Conservation (phyloP, 2,888 invertebrate genomes). For the Rhogogaster chlorosoma region DNA sequence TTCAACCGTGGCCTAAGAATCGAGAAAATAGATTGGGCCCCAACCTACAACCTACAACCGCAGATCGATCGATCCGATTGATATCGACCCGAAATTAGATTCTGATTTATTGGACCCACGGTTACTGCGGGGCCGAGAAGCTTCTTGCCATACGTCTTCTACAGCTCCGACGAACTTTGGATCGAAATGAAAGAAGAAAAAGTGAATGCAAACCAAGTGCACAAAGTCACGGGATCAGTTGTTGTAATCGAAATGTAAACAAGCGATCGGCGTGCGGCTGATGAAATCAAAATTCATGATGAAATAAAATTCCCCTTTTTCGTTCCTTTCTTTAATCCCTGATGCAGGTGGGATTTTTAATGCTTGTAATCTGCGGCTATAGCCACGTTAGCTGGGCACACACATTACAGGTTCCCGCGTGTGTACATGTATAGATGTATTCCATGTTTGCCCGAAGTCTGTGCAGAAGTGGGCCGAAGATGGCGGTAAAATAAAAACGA, state of each 20-base stretch:
- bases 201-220: not conserved
- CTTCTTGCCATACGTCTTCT: not conserved
- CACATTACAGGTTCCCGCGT: not conserved
- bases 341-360: constrained; percentile 36
- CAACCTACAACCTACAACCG: not conserved
- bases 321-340: not conserved
- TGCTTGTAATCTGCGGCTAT: constrained; percentile 12
- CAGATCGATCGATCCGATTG: constrained; percentile 62
- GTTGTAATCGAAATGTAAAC: not conserved
- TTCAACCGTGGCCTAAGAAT: not conserved
- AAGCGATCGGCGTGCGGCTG: not conserved
- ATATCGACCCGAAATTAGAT: constrained; percentile 70
- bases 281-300: not conserved
- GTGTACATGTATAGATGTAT: not conserved
- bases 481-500: not conserved
- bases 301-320: not conserved
- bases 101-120: constrained; percentile 67
- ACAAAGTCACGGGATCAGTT: not conserved
- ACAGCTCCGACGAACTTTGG: not conserved
- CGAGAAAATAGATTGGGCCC: not conserved
- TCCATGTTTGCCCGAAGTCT: constrained; percentile 18
- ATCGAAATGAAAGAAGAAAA: not conserved
- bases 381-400: constrained; percentile 10
- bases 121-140: not conserved
- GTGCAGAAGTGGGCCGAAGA: constrained; percentile 26